Conservation (phyloP, 2,113 vertebrate genomes). For the Oxyura jamaicensis region DNA sequence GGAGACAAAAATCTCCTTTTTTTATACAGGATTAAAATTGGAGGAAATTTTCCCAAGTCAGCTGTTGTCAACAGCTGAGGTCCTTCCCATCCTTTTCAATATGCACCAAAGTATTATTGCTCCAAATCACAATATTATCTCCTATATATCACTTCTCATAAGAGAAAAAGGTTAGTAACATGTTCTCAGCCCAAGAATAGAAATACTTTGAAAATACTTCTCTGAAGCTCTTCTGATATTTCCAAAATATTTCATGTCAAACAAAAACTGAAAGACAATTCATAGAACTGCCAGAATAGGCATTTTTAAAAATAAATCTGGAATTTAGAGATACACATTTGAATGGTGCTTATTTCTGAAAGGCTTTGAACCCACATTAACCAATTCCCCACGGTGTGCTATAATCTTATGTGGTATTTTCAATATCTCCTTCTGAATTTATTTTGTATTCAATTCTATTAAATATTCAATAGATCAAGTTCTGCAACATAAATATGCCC, state of each 20-base stretch:
- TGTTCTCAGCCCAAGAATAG: neutral
- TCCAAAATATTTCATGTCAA: neutral
- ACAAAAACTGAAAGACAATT: neutral
- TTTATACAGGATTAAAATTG: neutral
- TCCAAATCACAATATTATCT: neutral
- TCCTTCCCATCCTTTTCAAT: neutral
- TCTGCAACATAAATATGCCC: neutral
- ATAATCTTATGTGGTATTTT: neutral
- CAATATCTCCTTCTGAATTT: neutral
- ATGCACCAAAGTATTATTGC: neutral
- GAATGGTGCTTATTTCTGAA: neutral
- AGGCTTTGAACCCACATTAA: constrained; percentile 18
- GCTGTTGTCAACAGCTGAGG: neutral
- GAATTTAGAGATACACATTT: neutral
- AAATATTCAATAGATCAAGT: constrained; percentile 38
- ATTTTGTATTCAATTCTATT: constrained; percentile 2
- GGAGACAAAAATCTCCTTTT: neutral
- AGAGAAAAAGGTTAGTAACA: neutral
- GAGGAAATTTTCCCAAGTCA: neutral
- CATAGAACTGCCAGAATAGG: neutral
- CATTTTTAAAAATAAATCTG: neutral
- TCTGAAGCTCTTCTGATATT: neutral
- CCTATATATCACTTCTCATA: neutral
- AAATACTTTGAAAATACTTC: neutral
- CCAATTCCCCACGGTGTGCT: neutral